phyloP scores from a whole-genome alignment of 2,113 vertebrate species.

The Callorhinus ursinus region DNA sequence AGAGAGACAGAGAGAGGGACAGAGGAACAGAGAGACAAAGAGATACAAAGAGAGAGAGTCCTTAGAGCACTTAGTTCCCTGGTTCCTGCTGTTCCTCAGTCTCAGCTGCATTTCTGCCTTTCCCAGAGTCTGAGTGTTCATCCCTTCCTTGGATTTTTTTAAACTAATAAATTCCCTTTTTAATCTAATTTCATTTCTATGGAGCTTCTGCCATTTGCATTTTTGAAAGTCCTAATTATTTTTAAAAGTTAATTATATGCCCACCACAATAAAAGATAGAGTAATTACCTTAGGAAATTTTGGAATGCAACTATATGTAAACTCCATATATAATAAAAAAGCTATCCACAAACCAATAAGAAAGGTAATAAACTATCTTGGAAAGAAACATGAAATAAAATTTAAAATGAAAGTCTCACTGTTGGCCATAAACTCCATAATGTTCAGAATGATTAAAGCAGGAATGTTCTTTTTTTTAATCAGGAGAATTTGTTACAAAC shows the following conservation, averaged over 20 bases:
- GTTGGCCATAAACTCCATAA: background rate
- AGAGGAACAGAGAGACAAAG: background rate
- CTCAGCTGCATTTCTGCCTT: background rate
- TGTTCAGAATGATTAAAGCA: background rate
- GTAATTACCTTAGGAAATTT: background rate
- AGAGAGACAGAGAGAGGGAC: background rate
- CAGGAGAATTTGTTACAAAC: slow-evolving; percentile 3
- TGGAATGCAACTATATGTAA: background rate
- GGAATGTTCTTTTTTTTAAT: background rate
- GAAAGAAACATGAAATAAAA: background rate
- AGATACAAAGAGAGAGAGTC: background rate
- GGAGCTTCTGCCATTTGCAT: background rate
- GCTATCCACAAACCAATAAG: background rate
- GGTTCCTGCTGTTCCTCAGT: background rate
- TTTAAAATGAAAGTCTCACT: background rate
- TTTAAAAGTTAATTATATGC: background rate
- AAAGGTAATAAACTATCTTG: background rate
- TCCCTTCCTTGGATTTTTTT: background rate
- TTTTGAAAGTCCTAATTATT: slow-evolving; percentile 8
- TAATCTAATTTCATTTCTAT: background rate
- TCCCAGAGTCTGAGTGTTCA: background rate
- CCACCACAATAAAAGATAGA: background rate
- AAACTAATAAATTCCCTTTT: background rate
- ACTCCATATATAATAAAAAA: background rate
- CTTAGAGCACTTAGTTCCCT: background rate